phyloP scores from a whole-genome alignment of 1,140 invertebrate species.

The Drosophila leontia region DNA sequence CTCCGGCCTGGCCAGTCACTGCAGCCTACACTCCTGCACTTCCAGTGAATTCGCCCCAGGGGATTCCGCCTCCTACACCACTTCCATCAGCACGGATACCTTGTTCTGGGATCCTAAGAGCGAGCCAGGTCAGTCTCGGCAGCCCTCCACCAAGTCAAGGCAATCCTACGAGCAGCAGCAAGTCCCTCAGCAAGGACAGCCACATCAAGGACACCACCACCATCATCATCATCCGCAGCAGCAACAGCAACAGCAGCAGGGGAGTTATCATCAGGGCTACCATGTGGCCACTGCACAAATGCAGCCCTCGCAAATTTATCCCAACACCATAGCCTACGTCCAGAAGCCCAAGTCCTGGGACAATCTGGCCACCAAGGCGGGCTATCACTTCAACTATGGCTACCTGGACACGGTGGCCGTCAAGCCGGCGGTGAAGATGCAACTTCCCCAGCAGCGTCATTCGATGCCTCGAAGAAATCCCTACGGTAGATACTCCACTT shows the following conservation, averaged over 20 bases:
- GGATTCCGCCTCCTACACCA: conserved; percentile 92
- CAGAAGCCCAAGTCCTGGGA: conserved; percentile 94
- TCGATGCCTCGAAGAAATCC: conserved; percentile 86
- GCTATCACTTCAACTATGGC: conserved; percentile 93
- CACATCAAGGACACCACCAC: conserved; percentile 67
- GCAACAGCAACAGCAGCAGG: background rate
- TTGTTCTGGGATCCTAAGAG: conserved; percentile 91
- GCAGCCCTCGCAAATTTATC: conserved; percentile 85
- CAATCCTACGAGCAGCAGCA: conserved; percentile 81
- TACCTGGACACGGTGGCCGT: conserved; percentile 89
- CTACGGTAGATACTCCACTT: conserved; percentile 84
- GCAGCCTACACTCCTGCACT: conserved; percentile 92
- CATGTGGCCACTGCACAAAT: conserved; percentile 86
- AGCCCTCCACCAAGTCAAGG: conserved; percentile 82
- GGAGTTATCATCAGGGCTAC: conserved; percentile 67
- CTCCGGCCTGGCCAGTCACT: conserved; percentile 89
- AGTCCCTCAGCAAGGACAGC: conserved; percentile 37
- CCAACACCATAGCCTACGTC: conserved; percentile 86
- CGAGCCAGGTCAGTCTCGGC: conserved; percentile 78
- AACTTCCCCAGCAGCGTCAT: conserved; percentile 86
- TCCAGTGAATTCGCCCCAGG: conserved; percentile 89
- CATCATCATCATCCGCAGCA: conserved; percentile 50
- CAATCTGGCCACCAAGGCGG: conserved; percentile 92
- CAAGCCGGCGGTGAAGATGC: conserved; percentile 85
- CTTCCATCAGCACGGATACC: conserved; percentile 93